Evolutionary conservation across 1,140 invertebrate species (phyloP).

Genomic region (Dendroctonus ponderosae): DNA sequence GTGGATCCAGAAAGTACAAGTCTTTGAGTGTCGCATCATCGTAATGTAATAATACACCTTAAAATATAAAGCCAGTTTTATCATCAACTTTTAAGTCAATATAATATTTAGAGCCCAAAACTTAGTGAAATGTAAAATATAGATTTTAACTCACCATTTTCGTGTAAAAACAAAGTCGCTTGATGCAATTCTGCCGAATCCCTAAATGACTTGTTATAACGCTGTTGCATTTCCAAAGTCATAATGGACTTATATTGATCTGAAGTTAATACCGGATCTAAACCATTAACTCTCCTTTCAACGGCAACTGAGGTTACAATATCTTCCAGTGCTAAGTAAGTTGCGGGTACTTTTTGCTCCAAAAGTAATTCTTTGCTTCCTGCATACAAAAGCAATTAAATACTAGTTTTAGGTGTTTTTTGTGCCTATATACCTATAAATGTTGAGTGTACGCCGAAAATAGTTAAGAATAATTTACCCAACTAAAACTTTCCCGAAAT

Average conservation of each 20-base stretch:
- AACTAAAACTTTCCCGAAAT: too few species aligned
- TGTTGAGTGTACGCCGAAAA: neutral
- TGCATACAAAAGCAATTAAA: conserved; percentile 28
- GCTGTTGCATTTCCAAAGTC: conserved; percentile 66
- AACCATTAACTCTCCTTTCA: conserved; percentile 62
- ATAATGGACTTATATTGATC: conserved; percentile 79
- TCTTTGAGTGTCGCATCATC: conserved; percentile 95
- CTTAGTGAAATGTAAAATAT: too few species aligned
- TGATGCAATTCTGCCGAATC: conserved; percentile 91
- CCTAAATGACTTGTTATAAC: conserved; percentile 70
- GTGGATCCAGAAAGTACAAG: conserved; percentile 89
- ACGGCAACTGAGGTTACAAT: conserved; percentile 78
- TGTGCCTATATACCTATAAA: too few species aligned
- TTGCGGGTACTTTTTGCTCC: conserved; percentile 93
- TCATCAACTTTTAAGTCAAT: too few species aligned
- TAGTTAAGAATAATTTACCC: conserved; percentile 24
- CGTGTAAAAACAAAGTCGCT: conserved; percentile 94
- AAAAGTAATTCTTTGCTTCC: conserved; percentile 88
- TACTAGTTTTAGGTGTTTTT: neutral
- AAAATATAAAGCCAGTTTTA: conserved; percentile 20
- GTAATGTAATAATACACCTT: conserved; percentile 93
- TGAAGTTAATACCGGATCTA: conserved; percentile 86
- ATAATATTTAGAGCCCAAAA: too few species aligned
- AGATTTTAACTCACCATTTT: conserved; percentile 72
- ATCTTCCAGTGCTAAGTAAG: conserved; percentile 92